Base-by-base conservation (phyloP, 2,888 invertebrate genomes). In the Chrysodeixis includens region DNA sequence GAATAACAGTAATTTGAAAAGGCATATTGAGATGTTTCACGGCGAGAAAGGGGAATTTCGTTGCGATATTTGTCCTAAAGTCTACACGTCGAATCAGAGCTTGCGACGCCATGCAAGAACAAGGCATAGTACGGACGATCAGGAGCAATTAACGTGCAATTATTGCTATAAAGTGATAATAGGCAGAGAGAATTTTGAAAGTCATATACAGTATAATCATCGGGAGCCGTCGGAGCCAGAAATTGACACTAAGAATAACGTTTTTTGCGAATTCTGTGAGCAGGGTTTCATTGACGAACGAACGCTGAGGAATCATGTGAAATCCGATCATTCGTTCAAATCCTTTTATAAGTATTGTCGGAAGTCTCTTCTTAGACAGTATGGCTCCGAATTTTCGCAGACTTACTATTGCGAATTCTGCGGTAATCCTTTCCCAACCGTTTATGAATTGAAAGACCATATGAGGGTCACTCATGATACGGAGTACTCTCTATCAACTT, bases 41-140 rank as follows among this genome's bases (percentile, higher is more conserved):
- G 89, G 89, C 0, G 86, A 88, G 4, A 89, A 83, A 40, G 88
- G 79, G 0, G 88, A 90, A n/a, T 90, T 82, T 12, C 85, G 71
- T 56, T 93, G 93, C 35, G 85, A 86, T 10, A 74, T 90, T 0
- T 93, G 93, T 44, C 91, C 92, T 0, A 93, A 93, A 82, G 85
- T 89, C 0, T 93, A 92, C 65, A 89, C 90, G 0, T 91, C 92
- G 0, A 92, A 91, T 63, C 91, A 92, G 30, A 92, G 92, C 62
- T 73, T 93, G 1, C 77, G 85, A 54, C 76, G 92, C 0, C 93
- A 93, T 58, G 74, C 82, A 0, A 76, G 81, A 20, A 86, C 87
- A 0, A 72, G 81, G 0, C 92, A 92, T 40, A 83, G 73, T 12
- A 78, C 82, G 0, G 83, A 88, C 0, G 82, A 76, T 26, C 66